These are phyloP conservation scores for Xylophagus ater DNA, from an alignment of 2,888 invertebrate species.

Conservation along the genomic window DNA sequence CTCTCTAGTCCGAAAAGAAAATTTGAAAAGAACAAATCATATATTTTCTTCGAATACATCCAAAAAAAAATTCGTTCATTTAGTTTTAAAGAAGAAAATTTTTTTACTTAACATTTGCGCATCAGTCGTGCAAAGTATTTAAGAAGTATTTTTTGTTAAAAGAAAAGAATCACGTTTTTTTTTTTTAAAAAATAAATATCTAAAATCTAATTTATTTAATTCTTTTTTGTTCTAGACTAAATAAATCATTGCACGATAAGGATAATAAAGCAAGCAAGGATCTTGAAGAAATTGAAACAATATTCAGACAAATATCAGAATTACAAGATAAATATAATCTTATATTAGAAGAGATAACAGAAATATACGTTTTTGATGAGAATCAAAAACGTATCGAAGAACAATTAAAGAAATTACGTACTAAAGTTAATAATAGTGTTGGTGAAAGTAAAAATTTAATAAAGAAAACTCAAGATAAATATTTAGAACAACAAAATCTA, in stretches of 20 bases:
- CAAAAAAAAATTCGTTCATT: too few relatives aligned
- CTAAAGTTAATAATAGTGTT: conserved; percentile 47
- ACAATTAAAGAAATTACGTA: conserved; percentile 47
- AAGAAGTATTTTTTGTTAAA: too few relatives aligned
- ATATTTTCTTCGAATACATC: too few relatives aligned
- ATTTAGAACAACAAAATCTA: conserved; percentile 50
- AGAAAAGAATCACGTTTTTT: not conserved
- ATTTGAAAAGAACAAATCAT: too few relatives aligned
- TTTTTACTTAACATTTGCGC: too few relatives aligned
- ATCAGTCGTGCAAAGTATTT: too few relatives aligned
- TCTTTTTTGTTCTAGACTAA: conserved; percentile 53
- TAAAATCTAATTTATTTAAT: not conserved
- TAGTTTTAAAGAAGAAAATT: too few relatives aligned
- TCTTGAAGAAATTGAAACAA: conserved; percentile 62
- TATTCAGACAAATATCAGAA: conserved; percentile 57
- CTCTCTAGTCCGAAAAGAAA: too few relatives aligned
- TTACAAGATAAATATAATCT: conserved; percentile 57
- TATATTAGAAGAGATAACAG: conserved; percentile 52
- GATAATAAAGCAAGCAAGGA: conserved; percentile 62
- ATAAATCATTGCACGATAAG: conserved; percentile 65
- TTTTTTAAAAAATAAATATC: not conserved
- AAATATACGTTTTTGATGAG: conserved; percentile 67
- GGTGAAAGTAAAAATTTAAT: conserved; percentile 48
- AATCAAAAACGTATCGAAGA: conserved; percentile 53
- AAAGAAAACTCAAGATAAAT: conserved; percentile 48